phyloP scores from a whole-genome alignment of 2,113 vertebrate species.

The Amia ocellicauda region DNA sequence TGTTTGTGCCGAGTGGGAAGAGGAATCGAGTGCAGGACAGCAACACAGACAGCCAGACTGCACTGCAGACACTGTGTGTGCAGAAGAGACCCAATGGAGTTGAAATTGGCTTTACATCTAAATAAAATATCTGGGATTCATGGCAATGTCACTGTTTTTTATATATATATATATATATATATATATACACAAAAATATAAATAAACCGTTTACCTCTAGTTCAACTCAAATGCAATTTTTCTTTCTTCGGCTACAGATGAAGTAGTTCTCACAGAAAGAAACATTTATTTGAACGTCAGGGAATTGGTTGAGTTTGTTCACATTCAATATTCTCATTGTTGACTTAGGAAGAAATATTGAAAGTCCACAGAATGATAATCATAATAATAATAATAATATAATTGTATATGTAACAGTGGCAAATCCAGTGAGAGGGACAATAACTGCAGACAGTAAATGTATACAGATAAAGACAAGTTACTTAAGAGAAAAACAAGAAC shows the following conservation, averaged over 20 bases:
- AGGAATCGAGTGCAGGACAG: background rate
- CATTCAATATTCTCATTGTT: conserved; percentile 23
- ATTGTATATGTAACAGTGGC: conserved; percentile 1
- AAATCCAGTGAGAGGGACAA: background rate
- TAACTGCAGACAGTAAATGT: too few species aligned
- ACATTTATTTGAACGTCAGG: background rate
- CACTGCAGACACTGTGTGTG: too few species aligned
- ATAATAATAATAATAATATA: background rate
- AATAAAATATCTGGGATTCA: background rate
- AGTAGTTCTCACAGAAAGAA: background rate
- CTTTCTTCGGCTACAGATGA: too few species aligned
- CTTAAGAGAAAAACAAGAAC: too few species aligned
- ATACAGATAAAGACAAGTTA: too few species aligned
- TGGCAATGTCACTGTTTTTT: background rate
- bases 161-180: background rate
- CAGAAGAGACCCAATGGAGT: background rate
- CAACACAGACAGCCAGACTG: too few species aligned
- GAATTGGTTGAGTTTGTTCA: background rate
- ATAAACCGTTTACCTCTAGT: too few species aligned
- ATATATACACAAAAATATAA: conserved; percentile 5
- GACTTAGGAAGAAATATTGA: background rate
- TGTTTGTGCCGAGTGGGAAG: background rate
- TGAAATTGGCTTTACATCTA: conserved; percentile 3
- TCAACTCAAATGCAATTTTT: too few species aligned
- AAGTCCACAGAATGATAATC: conserved; percentile 16